Percentiles rank a stretch among this genome's conserved stretches.
These are phyloP conservation scores for Cettia cetti DNA, from an alignment of 2,113 vertebrate genomes.

Conservation along the genomic window DNA sequence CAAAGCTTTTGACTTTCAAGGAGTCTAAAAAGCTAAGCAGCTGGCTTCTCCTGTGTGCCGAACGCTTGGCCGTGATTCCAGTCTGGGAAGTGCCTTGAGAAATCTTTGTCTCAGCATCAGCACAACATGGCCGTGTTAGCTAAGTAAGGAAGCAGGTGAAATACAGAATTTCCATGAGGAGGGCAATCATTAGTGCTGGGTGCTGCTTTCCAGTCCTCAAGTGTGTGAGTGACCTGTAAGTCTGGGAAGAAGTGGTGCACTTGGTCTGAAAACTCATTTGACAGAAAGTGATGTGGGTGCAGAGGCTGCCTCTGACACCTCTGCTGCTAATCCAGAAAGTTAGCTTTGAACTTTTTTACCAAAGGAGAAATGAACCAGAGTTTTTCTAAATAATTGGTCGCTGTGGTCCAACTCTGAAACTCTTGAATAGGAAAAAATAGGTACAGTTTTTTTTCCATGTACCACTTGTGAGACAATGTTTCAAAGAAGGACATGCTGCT, in stretches of 20 bases:
- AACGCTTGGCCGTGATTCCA: background rate
- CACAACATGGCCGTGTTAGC: background rate
- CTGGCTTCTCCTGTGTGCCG: too few species aligned
- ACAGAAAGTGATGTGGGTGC: background rate
- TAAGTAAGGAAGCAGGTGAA: background rate
- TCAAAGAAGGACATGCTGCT: background rate
- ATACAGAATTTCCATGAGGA: background rate
- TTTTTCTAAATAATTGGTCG: background rate
- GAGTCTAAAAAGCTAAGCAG: background rate
- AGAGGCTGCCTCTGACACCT: background rate
- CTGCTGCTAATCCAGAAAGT: background rate
- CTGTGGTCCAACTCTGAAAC: background rate
- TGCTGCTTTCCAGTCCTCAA: background rate
- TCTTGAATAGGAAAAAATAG: background rate
- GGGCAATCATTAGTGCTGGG: background rate
- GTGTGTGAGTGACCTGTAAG: background rate
- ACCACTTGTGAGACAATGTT: background rate
- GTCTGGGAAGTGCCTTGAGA: background rate
- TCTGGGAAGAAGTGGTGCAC: background rate
- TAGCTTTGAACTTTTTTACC: background rate
- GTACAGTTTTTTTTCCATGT: background rate
- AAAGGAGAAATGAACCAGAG: background rate
- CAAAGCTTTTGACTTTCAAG: background rate
- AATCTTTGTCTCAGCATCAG: background rate
- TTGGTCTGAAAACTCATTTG: background rate